A percentile compares a stretch with the other conserved stretches of the same genome.
phyloP scores from a whole-genome alignment of 2,888 invertebrate species.

The Cacoxenus indagator region DNA sequence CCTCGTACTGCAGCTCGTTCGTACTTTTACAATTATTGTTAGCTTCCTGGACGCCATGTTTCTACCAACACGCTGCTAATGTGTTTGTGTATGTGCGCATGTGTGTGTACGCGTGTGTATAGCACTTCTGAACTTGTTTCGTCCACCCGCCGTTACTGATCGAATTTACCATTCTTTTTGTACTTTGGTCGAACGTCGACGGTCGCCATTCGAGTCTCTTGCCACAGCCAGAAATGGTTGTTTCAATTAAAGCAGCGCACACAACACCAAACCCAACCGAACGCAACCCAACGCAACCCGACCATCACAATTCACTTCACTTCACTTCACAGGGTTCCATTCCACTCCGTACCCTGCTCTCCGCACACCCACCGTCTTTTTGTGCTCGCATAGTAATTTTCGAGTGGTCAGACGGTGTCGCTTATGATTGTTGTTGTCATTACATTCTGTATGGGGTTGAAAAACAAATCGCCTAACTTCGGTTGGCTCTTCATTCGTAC shows the following conservation, averaged over 20 bases:
- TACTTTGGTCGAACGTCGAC: neutral
- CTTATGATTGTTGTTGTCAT: conserved; percentile 54
- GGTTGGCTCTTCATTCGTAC: conserved; percentile 58
- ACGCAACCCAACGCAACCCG: too few species aligned
- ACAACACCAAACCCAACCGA: too few species aligned
- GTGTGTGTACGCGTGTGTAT: neutral
- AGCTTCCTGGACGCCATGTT: neutral
- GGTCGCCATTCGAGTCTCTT: conserved; percentile 6
- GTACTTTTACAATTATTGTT: neutral
- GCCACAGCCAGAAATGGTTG: neutral
- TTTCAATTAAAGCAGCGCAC: conserved; percentile 59
- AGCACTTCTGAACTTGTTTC: neutral
- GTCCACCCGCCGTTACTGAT: too few species aligned
- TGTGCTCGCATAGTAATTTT: conserved; percentile 46
- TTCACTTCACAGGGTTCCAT: neutral
- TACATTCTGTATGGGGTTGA: conserved; percentile 42
- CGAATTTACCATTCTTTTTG: neutral
- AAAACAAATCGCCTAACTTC: conserved; percentile 30
- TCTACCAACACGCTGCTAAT: neutral
- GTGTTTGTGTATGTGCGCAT: neutral
- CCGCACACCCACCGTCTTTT: neutral
- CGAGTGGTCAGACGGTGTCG: conserved; percentile 62
- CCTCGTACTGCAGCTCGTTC: neutral
- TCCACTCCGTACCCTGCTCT: conserved; percentile 28
- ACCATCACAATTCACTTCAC: conserved; percentile 23